These are phyloP conservation scores for Drosophila nasuta DNA, from an alignment of 1,140 invertebrate species.

Conservation along the genomic window DNA sequence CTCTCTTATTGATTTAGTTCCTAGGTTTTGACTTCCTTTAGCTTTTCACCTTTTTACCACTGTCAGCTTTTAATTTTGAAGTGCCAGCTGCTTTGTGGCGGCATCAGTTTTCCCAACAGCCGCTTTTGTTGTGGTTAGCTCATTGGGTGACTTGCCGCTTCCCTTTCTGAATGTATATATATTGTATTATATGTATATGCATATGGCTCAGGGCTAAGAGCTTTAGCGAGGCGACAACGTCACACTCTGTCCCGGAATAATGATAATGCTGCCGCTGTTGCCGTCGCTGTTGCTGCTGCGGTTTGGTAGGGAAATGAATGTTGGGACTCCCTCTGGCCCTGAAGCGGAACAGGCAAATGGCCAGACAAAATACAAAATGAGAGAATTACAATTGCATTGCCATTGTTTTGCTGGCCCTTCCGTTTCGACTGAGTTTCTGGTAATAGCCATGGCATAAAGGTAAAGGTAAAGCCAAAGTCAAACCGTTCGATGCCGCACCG, in stretches of 20 bases:
- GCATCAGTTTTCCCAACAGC: conserved; percentile 17
- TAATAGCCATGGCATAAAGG: conserved; percentile 35
- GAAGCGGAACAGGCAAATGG: conserved; percentile 32
- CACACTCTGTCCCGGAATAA: neutral
- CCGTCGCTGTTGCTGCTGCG: conserved; percentile 18
- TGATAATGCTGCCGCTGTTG: conserved; percentile 2
- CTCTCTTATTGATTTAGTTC: neutral
- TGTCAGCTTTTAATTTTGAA: conserved; percentile 8
- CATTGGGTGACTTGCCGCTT: conserved; percentile 31
- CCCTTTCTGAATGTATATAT: neutral
- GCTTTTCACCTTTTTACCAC: neutral
- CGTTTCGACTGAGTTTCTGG: conserved; percentile 60
- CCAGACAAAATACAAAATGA: conserved; percentile 4
- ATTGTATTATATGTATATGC: too few species aligned
- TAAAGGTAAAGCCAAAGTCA: conserved; percentile 56
- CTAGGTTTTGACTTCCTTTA: neutral
- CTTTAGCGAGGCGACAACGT: conserved; percentile 18
- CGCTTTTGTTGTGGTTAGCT: conserved; percentile 45
- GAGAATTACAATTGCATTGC: conserved; percentile 67
- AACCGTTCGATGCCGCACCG: conserved; percentile 76
- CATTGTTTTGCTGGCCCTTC: conserved; percentile 75
- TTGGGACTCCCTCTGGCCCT: conserved; percentile 21
- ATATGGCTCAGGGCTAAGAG: neutral
- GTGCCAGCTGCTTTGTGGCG: conserved; percentile 7
- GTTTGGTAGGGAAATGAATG: conserved; percentile 5